phyloP scores from a whole-genome alignment of 2,113 vertebrate species.

The Pseudorhombus dupliciocellatus region DNA sequence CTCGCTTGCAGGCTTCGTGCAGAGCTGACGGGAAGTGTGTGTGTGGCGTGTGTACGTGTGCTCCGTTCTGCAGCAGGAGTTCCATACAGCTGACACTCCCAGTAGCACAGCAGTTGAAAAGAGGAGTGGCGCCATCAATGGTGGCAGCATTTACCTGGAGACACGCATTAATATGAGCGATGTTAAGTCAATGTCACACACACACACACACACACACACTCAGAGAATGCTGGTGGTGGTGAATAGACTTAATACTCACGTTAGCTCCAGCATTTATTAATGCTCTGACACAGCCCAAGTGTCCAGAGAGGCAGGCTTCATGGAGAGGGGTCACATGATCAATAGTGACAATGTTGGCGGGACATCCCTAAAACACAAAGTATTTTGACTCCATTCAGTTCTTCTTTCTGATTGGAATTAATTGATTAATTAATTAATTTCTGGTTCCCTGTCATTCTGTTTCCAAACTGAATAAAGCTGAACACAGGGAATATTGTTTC shows the following conservation, averaged over 20 bases:
- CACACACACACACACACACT: conserved; percentile 3
- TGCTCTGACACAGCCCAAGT: conserved; percentile 90
- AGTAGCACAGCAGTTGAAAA: conserved; percentile 90
- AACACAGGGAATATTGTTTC: too few relatives aligned
- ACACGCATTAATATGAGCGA: background rate
- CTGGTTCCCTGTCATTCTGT: too few relatives aligned
- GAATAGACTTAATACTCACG: conserved; percentile 75
- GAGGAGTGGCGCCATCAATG: conserved; percentile 91
- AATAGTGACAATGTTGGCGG: conserved; percentile 90
- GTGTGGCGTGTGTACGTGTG: conserved; percentile 84
- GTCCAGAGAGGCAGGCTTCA: conserved; percentile 94
- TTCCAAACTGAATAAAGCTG: too few relatives aligned
- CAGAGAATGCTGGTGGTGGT: background rate
- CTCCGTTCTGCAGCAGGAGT: conserved; percentile 90
- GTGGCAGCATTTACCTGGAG: conserved; percentile 91
- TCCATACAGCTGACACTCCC: conserved; percentile 88
- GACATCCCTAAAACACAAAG: conserved; percentile 85
- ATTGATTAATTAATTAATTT: too few relatives aligned
- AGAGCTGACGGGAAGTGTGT: conserved; percentile 89
- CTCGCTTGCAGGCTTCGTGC: conserved; percentile 93
- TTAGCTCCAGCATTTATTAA: conserved; percentile 93
- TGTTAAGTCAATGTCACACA: background rate
- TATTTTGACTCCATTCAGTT: background rate
- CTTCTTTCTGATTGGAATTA: background rate
- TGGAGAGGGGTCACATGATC: conserved; percentile 95